Percentiles rank a stretch among this genome's conserved stretches.
These are phyloP conservation scores for Ophiothrix spiculata DNA, from an alignment of 35 echinoderm and acorn worm genomes.

Conservation along the genomic window DNA sequence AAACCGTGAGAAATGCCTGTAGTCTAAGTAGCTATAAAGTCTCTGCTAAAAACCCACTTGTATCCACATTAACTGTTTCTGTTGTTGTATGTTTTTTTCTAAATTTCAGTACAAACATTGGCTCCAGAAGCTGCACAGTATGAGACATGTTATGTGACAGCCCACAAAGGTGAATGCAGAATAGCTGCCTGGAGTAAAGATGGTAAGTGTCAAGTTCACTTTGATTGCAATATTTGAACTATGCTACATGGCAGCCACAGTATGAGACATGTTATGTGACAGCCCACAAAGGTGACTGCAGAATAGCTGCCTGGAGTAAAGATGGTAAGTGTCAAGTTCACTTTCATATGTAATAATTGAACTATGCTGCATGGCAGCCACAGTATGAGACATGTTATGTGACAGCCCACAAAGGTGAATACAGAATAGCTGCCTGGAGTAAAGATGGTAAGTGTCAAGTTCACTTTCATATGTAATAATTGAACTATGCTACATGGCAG, in stretches of 20 bases:
- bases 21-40: too few relatives aligned
- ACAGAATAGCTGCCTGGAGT: slow-evolving; percentile 90
- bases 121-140: slow-evolving; percentile 96
- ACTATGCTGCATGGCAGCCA: too few relatives aligned
- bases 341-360: too few relatives aligned
- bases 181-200: slow-evolving; percentile 94
- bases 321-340: too few relatives aligned
- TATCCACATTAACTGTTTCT: too few relatives aligned
- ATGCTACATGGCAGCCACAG: too few relatives aligned
- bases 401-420: slow-evolving; percentile 85
- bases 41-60: too few relatives aligned
- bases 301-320: slow-evolving; percentile 88
- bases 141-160: slow-evolving; percentile 95
- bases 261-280: slow-evolving; percentile 97
- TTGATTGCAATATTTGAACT: too few relatives aligned
- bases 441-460: slow-evolving; percentile 71
- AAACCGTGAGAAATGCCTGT: too few relatives aligned
- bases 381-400: slow-evolving; percentile 96
- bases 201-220: too few relatives aligned
- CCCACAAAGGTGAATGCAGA: slow-evolving; percentile 90
- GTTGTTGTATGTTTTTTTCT: neutral
- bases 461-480: too few relatives aligned
- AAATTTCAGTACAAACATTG: slow-evolving; percentile 63
- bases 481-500: too few relatives aligned
- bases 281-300: slow-evolving; percentile 81